Percentiles rank a stretch among this genome's conserved stretches.
Conservation (phyloP, 2,888 invertebrate species). For the Eucera pruinosa region DNA sequence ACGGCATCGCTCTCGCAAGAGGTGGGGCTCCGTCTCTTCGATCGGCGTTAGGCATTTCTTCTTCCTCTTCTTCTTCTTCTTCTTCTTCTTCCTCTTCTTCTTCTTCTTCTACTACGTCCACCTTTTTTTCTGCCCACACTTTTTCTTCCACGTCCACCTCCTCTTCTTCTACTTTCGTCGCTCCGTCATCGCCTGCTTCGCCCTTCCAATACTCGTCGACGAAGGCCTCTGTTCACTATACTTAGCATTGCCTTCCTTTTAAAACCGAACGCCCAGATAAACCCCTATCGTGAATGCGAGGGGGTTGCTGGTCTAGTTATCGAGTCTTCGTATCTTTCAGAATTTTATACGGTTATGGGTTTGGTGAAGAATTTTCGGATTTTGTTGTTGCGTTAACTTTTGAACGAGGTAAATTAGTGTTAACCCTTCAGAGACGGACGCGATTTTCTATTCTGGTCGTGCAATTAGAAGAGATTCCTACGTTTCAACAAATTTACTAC, state of each 20-base stretch:
- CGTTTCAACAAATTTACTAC: too few species aligned
- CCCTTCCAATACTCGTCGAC: conserved; percentile 32
- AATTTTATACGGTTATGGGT: neutral
- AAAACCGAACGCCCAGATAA: conserved; percentile 42
- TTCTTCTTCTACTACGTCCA: conserved; percentile 42
- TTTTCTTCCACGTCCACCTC: conserved; percentile 12
- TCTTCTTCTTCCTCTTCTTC: conserved; percentile 42
- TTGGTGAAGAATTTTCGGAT: neutral
- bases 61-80: conserved; percentile 56
- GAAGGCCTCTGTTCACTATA: conserved; percentile 51
- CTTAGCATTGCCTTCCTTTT: conserved; percentile 57
- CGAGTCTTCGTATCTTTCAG: neutral
- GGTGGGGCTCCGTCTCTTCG: conserved; percentile 77
- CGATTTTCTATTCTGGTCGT: too few species aligned
- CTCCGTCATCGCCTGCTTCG: conserved; percentile 48
- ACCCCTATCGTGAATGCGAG: conserved; percentile 44
- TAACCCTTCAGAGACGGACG: too few species aligned
- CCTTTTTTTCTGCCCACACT: conserved; percentile 27
- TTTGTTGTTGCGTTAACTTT: too few species aligned
- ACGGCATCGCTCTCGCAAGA: conserved; percentile 74
- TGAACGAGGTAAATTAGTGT: too few species aligned
- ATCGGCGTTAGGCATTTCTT: conserved; percentile 74
- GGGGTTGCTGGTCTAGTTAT: conserved; percentile 13
- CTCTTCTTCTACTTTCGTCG: conserved; percentile 39
- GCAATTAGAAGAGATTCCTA: too few species aligned